These are phyloP conservation scores for Pachyuromys duprasi DNA, from an alignment of 2,797 vertebrate species.

Conservation along the genomic window DNA sequence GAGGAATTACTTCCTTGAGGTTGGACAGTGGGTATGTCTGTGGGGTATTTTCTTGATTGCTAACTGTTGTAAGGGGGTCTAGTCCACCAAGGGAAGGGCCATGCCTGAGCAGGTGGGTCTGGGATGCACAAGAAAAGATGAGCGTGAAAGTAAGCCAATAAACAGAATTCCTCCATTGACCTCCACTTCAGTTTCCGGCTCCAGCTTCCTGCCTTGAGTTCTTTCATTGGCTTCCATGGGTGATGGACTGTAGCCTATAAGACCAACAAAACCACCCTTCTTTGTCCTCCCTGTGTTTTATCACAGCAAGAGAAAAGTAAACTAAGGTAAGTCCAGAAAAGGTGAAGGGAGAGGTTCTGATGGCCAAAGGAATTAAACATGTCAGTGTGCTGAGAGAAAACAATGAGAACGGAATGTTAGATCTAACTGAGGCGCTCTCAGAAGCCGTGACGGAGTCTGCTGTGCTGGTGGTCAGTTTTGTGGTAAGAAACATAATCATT, in stretches of 20 bases:
- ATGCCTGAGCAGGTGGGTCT: not conserved
- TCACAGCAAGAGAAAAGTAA: not conserved
- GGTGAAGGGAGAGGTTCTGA: not conserved
- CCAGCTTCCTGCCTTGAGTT: not conserved
- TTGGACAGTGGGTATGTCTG: not conserved
- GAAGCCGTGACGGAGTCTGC: not conserved
- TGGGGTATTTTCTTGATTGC: not conserved
- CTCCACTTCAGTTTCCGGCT: not conserved
- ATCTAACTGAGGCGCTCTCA: not conserved
- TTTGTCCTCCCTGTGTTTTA: not conserved
- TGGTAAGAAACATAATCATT: not conserved
- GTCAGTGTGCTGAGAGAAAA: not conserved
- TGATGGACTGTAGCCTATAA: not conserved
- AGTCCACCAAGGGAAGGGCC: not conserved
- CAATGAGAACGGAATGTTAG: not conserved
- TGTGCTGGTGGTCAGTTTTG: not conserved
- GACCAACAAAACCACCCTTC: not conserved
- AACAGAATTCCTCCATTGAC: not conserved
- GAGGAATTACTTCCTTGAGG: not conserved
- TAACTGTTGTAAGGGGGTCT: not conserved
- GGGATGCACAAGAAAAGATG: not conserved
- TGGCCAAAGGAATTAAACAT: not conserved
- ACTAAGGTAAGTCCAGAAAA: not conserved
- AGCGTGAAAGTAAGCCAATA: not conserved
- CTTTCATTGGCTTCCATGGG: not conserved